Conservation (phyloP, 2,888 invertebrate genomes). For the Drepana falcataria region DNA sequence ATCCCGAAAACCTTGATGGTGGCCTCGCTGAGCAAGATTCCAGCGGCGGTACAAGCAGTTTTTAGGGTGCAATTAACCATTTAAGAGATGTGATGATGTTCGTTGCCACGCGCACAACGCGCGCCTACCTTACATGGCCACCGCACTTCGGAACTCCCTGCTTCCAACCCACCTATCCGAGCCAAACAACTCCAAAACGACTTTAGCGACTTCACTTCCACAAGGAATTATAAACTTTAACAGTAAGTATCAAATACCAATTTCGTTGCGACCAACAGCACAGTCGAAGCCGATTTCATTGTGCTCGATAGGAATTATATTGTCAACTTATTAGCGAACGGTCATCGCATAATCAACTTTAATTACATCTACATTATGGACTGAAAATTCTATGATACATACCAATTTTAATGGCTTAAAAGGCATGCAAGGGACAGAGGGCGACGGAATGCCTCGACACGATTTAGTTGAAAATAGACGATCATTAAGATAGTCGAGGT, state of each 20-base stretch:
- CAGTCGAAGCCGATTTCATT: conserved; percentile 12
- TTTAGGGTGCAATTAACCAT: conserved; percentile 63
- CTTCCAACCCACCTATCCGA: conserved; percentile 15
- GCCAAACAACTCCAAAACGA: conserved; percentile 12
- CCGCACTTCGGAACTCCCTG: conserved; percentile 21
- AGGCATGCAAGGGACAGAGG: conserved; percentile 26
- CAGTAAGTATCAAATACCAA: not conserved
- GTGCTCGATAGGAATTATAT: conserved; percentile 28
- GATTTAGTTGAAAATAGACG: conserved; percentile 53
- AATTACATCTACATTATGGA: conserved; percentile 8
- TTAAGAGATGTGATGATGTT: conserved; percentile 45
- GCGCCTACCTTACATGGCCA: conserved; percentile 53
- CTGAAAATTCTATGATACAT: conserved; percentile 16
- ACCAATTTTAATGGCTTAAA: conserved; percentile 21
- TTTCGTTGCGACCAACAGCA: not conserved
- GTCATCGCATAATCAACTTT: conserved; percentile 10
- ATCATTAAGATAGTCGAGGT: conserved; percentile 48
- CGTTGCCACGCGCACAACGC: conserved; percentile 61
- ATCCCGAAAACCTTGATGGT: conserved; percentile 59
- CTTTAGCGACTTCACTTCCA: conserved; percentile 7
- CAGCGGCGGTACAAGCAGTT: conserved; percentile 44
- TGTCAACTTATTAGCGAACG: conserved; percentile 16
- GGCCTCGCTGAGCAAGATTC: conserved; percentile 58
- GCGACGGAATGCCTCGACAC: conserved; percentile 22
- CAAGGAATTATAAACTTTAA: conserved; percentile 9